Evolutionary conservation across 1,140 invertebrate species (phyloP), one percentile per base, ranked within the genome.

Genomic region (Aphelinus certus): DNA sequence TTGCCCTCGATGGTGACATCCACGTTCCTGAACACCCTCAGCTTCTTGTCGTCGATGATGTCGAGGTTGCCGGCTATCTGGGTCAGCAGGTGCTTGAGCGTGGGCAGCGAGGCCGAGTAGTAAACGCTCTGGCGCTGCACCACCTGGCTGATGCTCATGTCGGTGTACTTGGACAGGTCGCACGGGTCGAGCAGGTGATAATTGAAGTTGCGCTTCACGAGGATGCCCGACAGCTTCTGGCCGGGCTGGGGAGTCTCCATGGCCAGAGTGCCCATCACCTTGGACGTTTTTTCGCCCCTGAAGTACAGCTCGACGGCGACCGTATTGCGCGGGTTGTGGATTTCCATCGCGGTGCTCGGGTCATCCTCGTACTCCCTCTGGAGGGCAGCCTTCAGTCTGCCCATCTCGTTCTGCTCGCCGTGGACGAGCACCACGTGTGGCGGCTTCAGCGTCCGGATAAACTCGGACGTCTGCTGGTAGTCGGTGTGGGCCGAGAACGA

Each of bases 401-500:
- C 94, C 98, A 99, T 99, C 89, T 99, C 98, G 86, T 99, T 99
- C 84, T 97, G 95, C 87, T 99, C 98, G 1, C 98, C 98, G 86
- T 99, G 98, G 1, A 99, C 98, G 43, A 99, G 88, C 9, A 98
- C 96, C 63, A 99, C 95, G 89, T 99, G 97, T 0, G 96, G 94
- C 26, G 98, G 98, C 84, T 96, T 97, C 10, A 99, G 88, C 55
- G 94, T 92, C 49, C 96, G 91, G 75, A 99, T 96, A 82, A 99
- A 99, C 88, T 99, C 97, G 45, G 95, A 97, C 0, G 98, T 99
- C 89, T 99, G 98, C 83, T 98, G 94, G 87, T 99, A 99, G 88
- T 99, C 98, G 0, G 98, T 99, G 83, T 99, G 98, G 1, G 98
- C 98, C 0, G 98, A 99, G 87, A 99, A 99, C 0, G 97, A 99